These are phyloP conservation scores for Pollenia amentaria DNA, from an alignment of 2,888 invertebrate genomes.

Conservation along the genomic window DNA sequence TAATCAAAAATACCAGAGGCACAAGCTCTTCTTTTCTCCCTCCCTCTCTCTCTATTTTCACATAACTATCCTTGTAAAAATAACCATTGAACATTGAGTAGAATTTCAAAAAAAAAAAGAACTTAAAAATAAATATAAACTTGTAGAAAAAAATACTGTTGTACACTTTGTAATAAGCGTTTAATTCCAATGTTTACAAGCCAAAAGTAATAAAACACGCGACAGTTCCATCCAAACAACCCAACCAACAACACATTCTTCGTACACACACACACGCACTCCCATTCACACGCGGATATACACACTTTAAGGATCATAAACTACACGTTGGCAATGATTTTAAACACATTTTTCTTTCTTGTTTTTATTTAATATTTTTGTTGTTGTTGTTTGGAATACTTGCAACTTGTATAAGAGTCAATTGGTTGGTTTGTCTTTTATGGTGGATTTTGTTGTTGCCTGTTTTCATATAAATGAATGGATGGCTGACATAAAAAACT, in stretches of 20 bases:
- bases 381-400: conserved; percentile 25
- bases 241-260: conserved; percentile 6
- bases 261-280: background rate
- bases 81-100: conserved; percentile 54
- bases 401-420: conserved; percentile 62
- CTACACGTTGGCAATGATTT: conserved; percentile 74
- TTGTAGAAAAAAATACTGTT: conserved; percentile 49
- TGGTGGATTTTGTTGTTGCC: conserved; percentile 19
- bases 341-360: conserved; percentile 55
- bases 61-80: conserved; percentile 44
- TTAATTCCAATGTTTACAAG: conserved; percentile 74
- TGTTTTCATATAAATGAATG: conserved; percentile 21
- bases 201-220: conserved; percentile 74
- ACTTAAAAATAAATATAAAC: background rate
- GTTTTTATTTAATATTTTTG: conserved; percentile 12
- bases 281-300: conserved; percentile 9
- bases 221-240: conserved; percentile 61
- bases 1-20: conserved; percentile 38
- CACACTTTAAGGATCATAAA: conserved; percentile 72
- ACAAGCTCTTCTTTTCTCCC: background rate
- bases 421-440: conserved; percentile 60
- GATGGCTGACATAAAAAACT: conserved; percentile 31
- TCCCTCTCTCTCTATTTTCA: background rate
- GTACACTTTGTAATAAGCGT: conserved; percentile 74
- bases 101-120: conserved; percentile 36